Evolutionary conservation across 2,888 invertebrate genomes (phyloP).

Genomic region (Coecobrya sp.): DNA sequence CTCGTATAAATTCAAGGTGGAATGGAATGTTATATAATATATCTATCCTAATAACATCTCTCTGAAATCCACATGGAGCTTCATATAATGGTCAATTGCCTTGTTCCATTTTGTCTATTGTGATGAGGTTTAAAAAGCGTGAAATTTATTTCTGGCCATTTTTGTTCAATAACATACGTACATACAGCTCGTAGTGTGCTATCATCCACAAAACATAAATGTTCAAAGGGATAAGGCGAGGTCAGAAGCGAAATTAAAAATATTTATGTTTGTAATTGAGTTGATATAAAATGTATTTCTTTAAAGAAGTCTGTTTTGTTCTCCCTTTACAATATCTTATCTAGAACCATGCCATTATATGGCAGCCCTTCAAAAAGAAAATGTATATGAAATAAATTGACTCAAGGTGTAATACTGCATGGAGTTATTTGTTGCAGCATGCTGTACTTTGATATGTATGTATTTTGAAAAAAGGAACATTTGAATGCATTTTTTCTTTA

Average conservation of each 20-base stretch:
- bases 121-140: conserved; percentile 61
- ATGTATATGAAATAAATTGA: too few relatives aligned
- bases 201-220: neutral
- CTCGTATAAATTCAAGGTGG: conserved; percentile 32
- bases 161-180: conserved; percentile 45
- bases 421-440: too few relatives aligned
- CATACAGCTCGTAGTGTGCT: neutral
- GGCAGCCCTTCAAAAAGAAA: too few relatives aligned
- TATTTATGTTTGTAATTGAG: conserved; percentile 71
- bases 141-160: conserved; percentile 72
- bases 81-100: conserved; percentile 2
- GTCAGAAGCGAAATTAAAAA: conserved; percentile 75
- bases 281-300: conserved; percentile 36
- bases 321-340: too few relatives aligned
- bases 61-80: conserved; percentile 40
- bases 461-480: too few relatives aligned
- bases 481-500: too few relatives aligned
- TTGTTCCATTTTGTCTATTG: conserved; percentile 41
- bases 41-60: neutral
- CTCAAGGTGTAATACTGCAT: too few relatives aligned
- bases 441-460: too few relatives aligned
- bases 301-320: too few relatives aligned
- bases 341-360: too few relatives aligned
- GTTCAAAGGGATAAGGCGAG: conserved; percentile 35
- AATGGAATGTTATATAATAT: conserved; percentile 19